Evolutionary conservation across 2,113 vertebrate species (phyloP).

Genomic region (Sapayoa aenigma): DNA sequence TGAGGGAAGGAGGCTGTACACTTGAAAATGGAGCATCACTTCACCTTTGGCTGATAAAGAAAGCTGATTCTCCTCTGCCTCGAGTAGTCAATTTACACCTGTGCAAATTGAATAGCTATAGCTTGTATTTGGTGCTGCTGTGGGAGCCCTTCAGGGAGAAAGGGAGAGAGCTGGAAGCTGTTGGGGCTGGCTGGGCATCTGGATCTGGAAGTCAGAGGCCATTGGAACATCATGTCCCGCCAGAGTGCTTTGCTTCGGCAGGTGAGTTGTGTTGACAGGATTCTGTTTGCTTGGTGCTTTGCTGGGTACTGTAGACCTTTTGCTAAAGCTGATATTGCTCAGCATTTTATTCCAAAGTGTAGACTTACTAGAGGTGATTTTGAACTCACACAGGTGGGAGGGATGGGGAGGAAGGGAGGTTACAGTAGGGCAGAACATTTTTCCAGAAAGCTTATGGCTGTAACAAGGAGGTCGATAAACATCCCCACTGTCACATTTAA

Average conservation of each 20-base stretch:
- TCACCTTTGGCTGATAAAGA: slow-evolving; percentile 10
- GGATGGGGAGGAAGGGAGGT: not conserved
- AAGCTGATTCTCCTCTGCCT: slow-evolving; percentile 7
- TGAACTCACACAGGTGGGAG: rapidly evolving
- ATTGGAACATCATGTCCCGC: not conserved
- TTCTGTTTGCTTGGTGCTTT: not conserved
- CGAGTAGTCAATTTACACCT: not conserved
- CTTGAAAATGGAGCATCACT: not conserved
- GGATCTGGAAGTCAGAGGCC: not conserved
- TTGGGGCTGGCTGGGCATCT: not conserved
- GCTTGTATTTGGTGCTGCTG: not conserved
- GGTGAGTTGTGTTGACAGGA: not conserved
- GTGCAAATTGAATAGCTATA: not conserved
- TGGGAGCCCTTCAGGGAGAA: not conserved
- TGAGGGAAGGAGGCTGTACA: not conserved
- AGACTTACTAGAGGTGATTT: not conserved
- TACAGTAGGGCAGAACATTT: not conserved
- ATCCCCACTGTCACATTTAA: slow-evolving; percentile 40
- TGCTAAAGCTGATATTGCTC: not conserved
- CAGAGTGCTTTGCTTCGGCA: not conserved
- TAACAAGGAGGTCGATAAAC: not conserved
- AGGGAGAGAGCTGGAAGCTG: not conserved
- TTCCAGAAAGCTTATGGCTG: not conserved
- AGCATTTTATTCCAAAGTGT: rapidly evolving
- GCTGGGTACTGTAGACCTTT: not conserved